These are phyloP conservation scores for Hippocampus zosterae DNA, from an alignment of 2,113 vertebrate genomes.

Conservation along the genomic window DNA sequence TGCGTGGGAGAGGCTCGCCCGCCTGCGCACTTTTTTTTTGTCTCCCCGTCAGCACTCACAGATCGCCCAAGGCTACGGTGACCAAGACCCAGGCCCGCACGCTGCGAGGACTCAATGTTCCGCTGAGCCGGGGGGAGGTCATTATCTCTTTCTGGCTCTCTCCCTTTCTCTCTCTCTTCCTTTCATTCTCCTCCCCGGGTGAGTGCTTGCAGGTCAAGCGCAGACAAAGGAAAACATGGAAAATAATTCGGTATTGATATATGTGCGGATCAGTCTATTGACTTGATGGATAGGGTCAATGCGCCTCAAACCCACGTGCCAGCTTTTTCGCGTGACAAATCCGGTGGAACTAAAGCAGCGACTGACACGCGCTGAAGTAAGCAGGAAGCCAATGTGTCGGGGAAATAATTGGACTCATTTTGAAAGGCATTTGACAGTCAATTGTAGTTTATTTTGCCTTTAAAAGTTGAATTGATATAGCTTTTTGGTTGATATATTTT, in stretches of 20 bases:
- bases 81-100: constrained; percentile 64
- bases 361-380: neutral
- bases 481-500: no score
- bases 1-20: constrained; percentile 43
- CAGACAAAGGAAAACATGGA: neutral
- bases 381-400: neutral
- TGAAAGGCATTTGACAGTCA: neutral
- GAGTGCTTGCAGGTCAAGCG: constrained; percentile 20
- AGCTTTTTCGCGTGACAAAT: neutral
- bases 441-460: neutral
- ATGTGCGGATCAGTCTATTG: neutral
- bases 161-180: constrained; percentile 12
- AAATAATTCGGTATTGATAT: constrained; percentile 2
- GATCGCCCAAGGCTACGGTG: constrained; percentile 72
- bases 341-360: neutral
- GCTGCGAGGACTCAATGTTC: constrained; percentile 59
- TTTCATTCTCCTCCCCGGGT: constrained; percentile 12
- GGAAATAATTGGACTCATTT: neutral
- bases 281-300: neutral
- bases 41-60: constrained; percentile 50
- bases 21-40: constrained; percentile 14
- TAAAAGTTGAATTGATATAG: no score
- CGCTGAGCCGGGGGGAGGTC: constrained; percentile 51
- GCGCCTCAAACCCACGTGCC: neutral
- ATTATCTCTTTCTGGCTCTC: constrained; percentile 26